Conservation (phyloP, 35 echinoderm and acorn worm genomes). For the Hemicentrotus pulcherrimus region DNA sequence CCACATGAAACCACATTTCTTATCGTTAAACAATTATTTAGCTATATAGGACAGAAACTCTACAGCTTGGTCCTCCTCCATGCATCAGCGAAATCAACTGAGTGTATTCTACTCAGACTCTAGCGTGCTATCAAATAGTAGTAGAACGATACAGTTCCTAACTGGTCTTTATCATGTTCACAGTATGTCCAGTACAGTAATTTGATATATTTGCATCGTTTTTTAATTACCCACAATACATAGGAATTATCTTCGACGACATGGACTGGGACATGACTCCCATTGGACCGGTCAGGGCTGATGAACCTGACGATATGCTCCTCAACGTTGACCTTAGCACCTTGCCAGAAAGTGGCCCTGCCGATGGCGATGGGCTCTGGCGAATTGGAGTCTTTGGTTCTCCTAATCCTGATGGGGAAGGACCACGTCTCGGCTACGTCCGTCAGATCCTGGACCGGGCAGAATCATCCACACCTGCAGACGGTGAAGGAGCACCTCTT, state of each 20-base stretch:
- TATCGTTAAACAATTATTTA: too few species aligned
- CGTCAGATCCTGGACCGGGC: constrained; percentile 67
- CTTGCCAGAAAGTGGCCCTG: constrained; percentile 47
- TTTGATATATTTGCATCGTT: not conserved
- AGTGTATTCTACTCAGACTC: too few species aligned
- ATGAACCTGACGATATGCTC: constrained; percentile 58
- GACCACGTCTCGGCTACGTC: constrained; percentile 49
- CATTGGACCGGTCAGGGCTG: constrained; percentile 55
- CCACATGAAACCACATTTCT: too few species aligned
- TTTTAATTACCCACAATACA: not conserved
- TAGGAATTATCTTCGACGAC: constrained; percentile 78
- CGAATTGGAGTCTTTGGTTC: constrained; percentile 70
- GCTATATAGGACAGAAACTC: too few species aligned
- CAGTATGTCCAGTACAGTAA: not conserved
- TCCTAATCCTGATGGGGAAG: constrained; percentile 51
- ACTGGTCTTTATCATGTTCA: too few species aligned
- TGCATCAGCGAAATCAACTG: too few species aligned
- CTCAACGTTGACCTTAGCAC: constrained; percentile 65
- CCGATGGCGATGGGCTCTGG: constrained; percentile 72
- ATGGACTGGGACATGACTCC: constrained; percentile 78
- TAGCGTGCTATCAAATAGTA: too few species aligned
- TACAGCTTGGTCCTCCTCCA: too few species aligned
- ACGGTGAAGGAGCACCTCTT: constrained; percentile 36
- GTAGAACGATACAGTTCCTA: too few species aligned
- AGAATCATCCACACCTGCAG: constrained; percentile 48